Conservation (phyloP, 2,113 vertebrate species). For the Nycticryphes semicollaris region DNA sequence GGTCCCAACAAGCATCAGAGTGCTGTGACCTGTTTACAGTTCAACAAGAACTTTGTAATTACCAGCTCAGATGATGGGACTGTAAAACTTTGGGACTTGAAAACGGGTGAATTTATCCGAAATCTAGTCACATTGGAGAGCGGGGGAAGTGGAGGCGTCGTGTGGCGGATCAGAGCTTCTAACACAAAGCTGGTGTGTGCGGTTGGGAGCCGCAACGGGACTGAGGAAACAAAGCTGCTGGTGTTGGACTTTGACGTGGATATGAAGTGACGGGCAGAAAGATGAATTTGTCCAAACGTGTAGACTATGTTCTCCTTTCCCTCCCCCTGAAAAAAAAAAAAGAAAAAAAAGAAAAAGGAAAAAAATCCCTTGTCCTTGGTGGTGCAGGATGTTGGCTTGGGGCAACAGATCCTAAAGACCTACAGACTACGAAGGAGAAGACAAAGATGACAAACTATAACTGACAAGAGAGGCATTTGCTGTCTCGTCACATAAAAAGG, state of each 20-base stretch:
- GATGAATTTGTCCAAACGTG: constrained; percentile 74
- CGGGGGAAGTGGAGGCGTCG: constrained; percentile 95
- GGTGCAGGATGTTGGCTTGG: constrained; percentile 84
- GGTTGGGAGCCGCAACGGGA: constrained; percentile 97
- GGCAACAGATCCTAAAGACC: constrained; percentile 82
- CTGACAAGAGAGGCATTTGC: constrained; percentile 76
- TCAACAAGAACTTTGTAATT: constrained; percentile 99
- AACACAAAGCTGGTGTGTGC: constrained; percentile 99
- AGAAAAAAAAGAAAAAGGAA: not conserved
- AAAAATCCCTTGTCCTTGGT: constrained; percentile 81
- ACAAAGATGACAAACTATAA: constrained; percentile 72
- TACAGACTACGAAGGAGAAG: constrained; percentile 78
- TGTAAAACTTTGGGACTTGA: constrained; percentile 99
- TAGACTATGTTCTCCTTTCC: constrained; percentile 74
- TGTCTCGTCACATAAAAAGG: constrained; percentile 76
- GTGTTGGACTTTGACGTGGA: constrained; percentile 99
- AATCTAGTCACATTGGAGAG: constrained; percentile 99
- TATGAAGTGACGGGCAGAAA: constrained; percentile 91
- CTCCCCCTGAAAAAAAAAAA: constrained; percentile 56
- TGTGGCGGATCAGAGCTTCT: constrained; percentile 98
- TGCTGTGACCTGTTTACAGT: constrained; percentile 99
- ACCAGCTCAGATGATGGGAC: constrained; percentile 99
- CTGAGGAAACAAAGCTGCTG: constrained; percentile 99
- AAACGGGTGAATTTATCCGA: constrained; percentile 99
- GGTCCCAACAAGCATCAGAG: constrained; percentile 99